These are phyloP conservation scores for Isurus oxyrinchus DNA, from an alignment of 2,113 vertebrate genomes.

Conservation along the genomic window DNA sequence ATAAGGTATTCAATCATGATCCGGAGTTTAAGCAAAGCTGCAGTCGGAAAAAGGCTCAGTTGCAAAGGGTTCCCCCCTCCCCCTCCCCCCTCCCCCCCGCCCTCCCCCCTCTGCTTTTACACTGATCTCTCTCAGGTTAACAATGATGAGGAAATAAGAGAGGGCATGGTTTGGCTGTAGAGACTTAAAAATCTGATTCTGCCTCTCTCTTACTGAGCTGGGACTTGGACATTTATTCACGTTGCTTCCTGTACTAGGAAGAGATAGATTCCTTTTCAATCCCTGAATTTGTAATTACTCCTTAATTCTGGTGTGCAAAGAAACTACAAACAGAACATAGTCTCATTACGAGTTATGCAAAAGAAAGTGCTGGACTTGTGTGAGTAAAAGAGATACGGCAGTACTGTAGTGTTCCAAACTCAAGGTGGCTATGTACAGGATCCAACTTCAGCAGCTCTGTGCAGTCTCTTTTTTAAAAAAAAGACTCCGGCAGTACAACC, in stretches of 20 bases:
- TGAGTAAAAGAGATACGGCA: neutral
- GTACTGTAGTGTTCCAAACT: constrained; percentile 22
- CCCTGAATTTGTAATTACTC: constrained; percentile 13
- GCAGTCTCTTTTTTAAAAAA: neutral
- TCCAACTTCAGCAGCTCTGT: neutral
- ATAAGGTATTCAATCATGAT: constrained; percentile 28
- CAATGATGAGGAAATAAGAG: neutral
- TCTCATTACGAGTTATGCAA: neutral
- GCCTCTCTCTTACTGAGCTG: neutral
- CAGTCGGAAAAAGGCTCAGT: constrained; percentile 21
- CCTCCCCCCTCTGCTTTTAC: constrained; percentile 14
- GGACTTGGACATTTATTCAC: neutral
- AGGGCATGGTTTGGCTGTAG: neutral
- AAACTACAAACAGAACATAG: constrained; percentile 22
- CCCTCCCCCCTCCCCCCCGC: constrained; percentile 42
- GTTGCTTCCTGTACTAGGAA: neutral
- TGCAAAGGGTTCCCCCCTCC: constrained; percentile 42
- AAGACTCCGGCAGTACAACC: neutral
- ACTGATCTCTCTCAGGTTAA: neutral
- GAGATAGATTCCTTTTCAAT: neutral
- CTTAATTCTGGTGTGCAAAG: constrained; percentile 31
- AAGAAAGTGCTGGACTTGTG: constrained; percentile 7
- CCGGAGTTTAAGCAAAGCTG: constrained; percentile 35
- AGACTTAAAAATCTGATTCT: neutral
- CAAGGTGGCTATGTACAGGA: constrained; percentile 21